Evolutionary conservation across 2,888 invertebrate genomes (phyloP).

Genomic region (Dusona sp.): DNA sequence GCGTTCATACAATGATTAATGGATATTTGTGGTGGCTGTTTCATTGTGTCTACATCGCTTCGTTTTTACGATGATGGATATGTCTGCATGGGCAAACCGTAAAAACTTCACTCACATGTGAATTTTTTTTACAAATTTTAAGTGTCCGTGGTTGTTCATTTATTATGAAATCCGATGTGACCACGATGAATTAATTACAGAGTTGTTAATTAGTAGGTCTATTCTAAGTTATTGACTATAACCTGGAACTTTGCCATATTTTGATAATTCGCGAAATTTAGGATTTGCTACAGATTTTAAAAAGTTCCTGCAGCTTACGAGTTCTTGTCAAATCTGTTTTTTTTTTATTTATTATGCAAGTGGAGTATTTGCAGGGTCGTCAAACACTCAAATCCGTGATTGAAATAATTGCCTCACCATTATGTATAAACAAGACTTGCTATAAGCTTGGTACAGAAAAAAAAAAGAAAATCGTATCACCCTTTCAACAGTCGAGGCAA

Average conservation of each 20-base stretch:
- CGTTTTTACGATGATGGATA: not conserved
- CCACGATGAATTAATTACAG: constrained; percentile 2
- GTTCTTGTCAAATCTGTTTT: not conserved
- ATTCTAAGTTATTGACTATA: not conserved
- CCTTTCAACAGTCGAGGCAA: not conserved
- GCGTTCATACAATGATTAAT: constrained; percentile 44
- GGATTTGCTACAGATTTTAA: not conserved
- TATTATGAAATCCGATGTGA: not conserved
- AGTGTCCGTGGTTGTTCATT: not conserved
- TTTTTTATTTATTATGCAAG: not conserved
- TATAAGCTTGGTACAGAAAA: not conserved
- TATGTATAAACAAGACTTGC: too few species aligned
- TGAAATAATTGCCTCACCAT: not conserved
- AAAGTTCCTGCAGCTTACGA: not conserved
- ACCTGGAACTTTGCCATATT: not conserved
- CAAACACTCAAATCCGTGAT: not conserved
- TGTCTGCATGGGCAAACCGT: not conserved
- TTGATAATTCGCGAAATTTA: not conserved
- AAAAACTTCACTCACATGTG: constrained; percentile 28
- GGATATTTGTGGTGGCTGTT: constrained; percentile 43
- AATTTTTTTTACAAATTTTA: constrained; percentile 14
- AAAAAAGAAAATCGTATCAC: not conserved
- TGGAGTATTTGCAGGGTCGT: not conserved
- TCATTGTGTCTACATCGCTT: constrained; percentile 13
- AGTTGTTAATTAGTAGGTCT: not conserved